These are phyloP conservation scores for Cheilosia soror DNA, from an alignment of 2,888 invertebrate genomes.

Conservation along the genomic window DNA sequence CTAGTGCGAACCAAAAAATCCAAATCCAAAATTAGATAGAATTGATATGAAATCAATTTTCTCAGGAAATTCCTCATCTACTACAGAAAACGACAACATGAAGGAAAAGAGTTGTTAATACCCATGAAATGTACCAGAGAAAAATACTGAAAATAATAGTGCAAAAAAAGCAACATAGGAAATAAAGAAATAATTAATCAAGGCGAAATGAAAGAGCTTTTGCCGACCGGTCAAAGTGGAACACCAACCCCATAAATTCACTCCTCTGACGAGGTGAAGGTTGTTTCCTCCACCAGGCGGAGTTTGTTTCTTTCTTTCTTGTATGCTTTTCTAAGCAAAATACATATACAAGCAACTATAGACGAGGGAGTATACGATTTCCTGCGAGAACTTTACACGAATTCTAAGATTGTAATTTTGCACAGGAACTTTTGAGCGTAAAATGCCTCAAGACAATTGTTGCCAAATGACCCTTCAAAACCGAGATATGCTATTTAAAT, in stretches of 20 bases:
- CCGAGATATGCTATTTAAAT: constrained; percentile 34
- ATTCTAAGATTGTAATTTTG: constrained; percentile 26
- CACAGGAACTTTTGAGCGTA: constrained; percentile 2
- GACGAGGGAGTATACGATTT: constrained; percentile 27
- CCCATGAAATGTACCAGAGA: constrained; percentile 11
- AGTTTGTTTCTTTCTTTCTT: constrained; percentile 35
- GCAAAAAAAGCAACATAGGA: neutral
- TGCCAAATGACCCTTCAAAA: constrained; percentile 49
- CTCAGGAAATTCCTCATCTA: constrained; percentile 3
- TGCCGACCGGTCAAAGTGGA: constrained; percentile 57
- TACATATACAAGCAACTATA: constrained; percentile 18
- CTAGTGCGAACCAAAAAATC: neutral
- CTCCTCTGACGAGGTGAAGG: constrained; percentile 63
- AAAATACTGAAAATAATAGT: constrained; percentile 15
- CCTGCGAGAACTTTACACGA: constrained; percentile 23
- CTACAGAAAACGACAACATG: neutral
- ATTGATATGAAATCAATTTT: constrained; percentile 22
- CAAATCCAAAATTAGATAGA: constrained; percentile 14
- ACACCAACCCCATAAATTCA: constrained; percentile 63
- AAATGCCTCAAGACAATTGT: constrained; percentile 56
- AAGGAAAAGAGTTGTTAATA: constrained; percentile 2
- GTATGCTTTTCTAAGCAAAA: constrained; percentile 14
- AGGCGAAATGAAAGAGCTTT: constrained; percentile 41
- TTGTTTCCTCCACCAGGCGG: constrained; percentile 38
- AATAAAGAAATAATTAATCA: constrained; percentile 59